phyloP scores from a whole-genome alignment of 2,797 vertebrate species.

The Hyperoplus immaculatus region DNA sequence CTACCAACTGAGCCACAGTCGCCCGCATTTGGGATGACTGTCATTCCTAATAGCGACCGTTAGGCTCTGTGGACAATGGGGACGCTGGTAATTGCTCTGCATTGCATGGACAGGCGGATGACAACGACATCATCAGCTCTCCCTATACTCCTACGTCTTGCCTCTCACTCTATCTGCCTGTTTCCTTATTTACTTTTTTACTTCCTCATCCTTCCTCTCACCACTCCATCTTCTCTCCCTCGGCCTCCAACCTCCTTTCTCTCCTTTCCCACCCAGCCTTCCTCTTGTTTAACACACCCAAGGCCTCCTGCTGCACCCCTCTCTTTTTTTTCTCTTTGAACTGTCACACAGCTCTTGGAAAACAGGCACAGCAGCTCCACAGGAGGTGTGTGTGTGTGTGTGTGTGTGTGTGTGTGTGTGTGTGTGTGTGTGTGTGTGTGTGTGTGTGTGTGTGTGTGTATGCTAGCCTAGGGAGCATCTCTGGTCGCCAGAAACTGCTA shows the following conservation, averaged over 20 bases:
- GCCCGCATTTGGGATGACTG: conserved; percentile 41
- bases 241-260: neutral
- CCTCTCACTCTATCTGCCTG: conserved; percentile 1
- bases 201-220: conserved; percentile 4
- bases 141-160: neutral
- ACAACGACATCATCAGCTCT: conserved; percentile 49
- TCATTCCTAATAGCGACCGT: conserved; percentile 54
- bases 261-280: conserved; percentile 17
- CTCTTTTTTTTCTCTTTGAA: conserved; percentile 21
- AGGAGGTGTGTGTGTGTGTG: conserved; percentile 35
- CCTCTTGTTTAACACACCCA: conserved; percentile 48
- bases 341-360: conserved; percentile 38
- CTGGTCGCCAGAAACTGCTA: conserved; percentile 14
- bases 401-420: conserved; percentile 3
- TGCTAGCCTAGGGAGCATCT: conserved; percentile 9
- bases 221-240: conserved; percentile 22
- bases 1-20: too few relatives aligned
- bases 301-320: conserved; percentile 37
- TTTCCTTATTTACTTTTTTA: conserved; percentile 31
- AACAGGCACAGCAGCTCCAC: conserved; percentile 41
- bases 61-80: conserved; percentile 40
- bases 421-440: conserved; percentile 24
- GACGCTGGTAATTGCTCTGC: conserved; percentile 61
- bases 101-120: conserved; percentile 46
- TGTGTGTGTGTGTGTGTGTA: neutral